Evolutionary conservation across 2,888 invertebrate genomes (phyloP).

Genomic region (Chironomus tentans): DNA sequence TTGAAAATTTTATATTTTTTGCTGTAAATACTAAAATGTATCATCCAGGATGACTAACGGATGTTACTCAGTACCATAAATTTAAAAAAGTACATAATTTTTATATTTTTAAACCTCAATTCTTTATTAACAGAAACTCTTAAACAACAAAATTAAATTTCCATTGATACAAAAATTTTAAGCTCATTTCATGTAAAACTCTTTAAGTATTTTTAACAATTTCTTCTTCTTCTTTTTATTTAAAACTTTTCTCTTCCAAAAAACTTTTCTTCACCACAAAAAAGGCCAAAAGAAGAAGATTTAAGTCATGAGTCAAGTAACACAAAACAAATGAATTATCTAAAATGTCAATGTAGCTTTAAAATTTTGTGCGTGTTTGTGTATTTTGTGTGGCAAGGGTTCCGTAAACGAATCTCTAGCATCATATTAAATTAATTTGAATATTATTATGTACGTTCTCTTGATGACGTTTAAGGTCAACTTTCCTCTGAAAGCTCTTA

Average conservation of each 20-base stretch:
- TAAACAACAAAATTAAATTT: too few species aligned
- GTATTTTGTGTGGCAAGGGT: neutral
- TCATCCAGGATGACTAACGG: too few species aligned
- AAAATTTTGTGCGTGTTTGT: neutral
- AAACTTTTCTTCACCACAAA: neutral
- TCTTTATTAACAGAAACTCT: too few species aligned
- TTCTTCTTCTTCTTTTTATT: too few species aligned
- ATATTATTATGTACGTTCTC: conserved; percentile 11
- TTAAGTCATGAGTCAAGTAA: neutral
- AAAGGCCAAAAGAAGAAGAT: neutral
- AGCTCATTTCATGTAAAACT: too few species aligned
- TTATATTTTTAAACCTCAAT: too few species aligned
- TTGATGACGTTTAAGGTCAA: conserved; percentile 15
- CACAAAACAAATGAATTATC: neutral
- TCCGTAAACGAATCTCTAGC: neutral
- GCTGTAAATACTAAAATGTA: too few species aligned
- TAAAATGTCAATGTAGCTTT: neutral
- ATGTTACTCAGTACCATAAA: too few species aligned
- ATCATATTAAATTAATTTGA: neutral
- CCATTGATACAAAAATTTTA: too few species aligned
- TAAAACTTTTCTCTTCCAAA: neutral
- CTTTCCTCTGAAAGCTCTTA: conserved; percentile 15
- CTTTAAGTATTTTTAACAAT: too few species aligned
- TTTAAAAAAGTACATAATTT: too few species aligned
- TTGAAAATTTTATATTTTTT: too few species aligned